Conservation (phyloP, 2,888 invertebrate species). For the Himalopsyche tibetana region DNA sequence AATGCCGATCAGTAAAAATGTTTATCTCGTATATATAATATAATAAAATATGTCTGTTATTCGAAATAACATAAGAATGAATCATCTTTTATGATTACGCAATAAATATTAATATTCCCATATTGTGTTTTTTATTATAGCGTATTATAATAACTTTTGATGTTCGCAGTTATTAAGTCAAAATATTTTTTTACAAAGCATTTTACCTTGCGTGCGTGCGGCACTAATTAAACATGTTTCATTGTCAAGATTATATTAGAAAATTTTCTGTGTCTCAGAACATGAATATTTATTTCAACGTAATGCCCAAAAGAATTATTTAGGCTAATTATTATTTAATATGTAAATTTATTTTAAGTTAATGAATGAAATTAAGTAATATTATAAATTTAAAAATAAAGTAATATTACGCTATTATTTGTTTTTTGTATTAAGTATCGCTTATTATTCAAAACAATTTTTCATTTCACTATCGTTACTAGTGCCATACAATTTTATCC, state of each 20-base stretch:
- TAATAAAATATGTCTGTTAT: too few species aligned
- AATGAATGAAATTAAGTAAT: neutral
- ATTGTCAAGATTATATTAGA: constrained; percentile 31
- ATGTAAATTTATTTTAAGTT: constrained; percentile 2
- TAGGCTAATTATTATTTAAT: constrained; percentile 1
- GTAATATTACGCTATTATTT: neutral
- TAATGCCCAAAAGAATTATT: neutral
- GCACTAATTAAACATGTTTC: neutral
- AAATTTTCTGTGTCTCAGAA: neutral
- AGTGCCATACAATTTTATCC: neutral
- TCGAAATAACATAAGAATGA: too few species aligned
- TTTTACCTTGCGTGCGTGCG: neutral
- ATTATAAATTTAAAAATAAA: neutral
- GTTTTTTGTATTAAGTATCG: neutral
- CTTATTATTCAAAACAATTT: neutral
- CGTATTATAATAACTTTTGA: neutral
- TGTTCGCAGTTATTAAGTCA: neutral
- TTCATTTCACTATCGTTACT: neutral
- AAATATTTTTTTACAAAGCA: neutral
- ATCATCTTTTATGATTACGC: neutral
- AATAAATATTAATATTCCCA: neutral
- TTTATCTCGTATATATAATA: too few species aligned
- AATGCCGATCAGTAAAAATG: too few species aligned
- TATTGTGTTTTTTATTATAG: neutral
- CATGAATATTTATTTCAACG: constrained; percentile 1